A percentile compares a stretch with the other conserved stretches of the same genome.
phyloP scores from a whole-genome alignment of 1,140 invertebrate species.

The Heliconius hermathena region DNA sequence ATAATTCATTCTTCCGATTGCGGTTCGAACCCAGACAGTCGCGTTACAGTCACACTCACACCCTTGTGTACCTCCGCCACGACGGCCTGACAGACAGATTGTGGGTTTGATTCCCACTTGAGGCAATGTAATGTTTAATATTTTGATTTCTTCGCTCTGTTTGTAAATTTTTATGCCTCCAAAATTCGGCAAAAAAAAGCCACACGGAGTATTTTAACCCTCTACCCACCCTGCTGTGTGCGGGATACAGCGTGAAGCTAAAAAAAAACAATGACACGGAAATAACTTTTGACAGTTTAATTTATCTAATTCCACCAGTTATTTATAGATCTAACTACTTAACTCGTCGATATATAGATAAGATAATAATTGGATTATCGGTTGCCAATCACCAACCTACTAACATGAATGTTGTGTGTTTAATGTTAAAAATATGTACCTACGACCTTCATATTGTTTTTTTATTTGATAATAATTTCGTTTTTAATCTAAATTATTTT shows the following conservation, averaged over 20 bases:
- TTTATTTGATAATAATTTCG: not conserved
- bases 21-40: too few relatives aligned
- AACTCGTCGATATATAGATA: slow-evolving; percentile 31
- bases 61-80: too few relatives aligned
- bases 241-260: not conserved
- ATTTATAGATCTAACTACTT: slow-evolving; percentile 34
- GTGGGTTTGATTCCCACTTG: not conserved
- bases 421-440: not conserved
- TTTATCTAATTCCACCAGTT: slow-evolving; percentile 26
- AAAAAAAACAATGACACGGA: not conserved
- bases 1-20: too few relatives aligned
- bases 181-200: not conserved
- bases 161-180: too few relatives aligned
- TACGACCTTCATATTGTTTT: not conserved
- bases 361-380: slow-evolving; percentile 34
- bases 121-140: not conserved
- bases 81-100: not conserved
- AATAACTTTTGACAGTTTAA: not conserved
- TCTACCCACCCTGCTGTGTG: not conserved
- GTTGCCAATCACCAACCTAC: slow-evolving; percentile 24
- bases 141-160: not conserved
- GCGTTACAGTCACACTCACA: too few relatives aligned
- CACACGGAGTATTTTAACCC: not conserved
- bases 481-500: not conserved
- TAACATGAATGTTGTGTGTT: not conserved